Base-by-base conservation (phyloP, 2,113 vertebrate genomes). In the Etheostoma cragini region DNA sequence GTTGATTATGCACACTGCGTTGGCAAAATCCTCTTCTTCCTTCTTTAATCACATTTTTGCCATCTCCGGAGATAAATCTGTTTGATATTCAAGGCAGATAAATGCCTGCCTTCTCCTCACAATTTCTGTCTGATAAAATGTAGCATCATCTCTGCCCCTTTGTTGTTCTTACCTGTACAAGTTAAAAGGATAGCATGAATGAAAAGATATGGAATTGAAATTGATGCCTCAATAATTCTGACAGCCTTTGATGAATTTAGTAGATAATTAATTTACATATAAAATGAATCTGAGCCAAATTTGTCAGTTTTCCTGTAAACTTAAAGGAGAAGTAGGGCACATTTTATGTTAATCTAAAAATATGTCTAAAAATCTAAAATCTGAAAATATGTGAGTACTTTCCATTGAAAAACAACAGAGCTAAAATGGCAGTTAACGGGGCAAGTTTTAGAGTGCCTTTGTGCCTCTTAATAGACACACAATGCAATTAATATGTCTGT, bases 11-110 rank as follows among this genome's bases (percentile, higher is more conserved):
- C 50, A 21, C 58, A 75, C 71, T 58, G 78, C 76, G 73, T 79
- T 84, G 73, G 81, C 78, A 91, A 91, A 90, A 87, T 76, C 82
- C 66, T 87, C 86, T 85, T 82, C 81, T 84, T 77, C 74, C 76
- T 83, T 73, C 82, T 94, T 90, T 89, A 92, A 92, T 94, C 90
- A 87, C 90, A 87, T 91, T 91, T 88, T 88, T 85, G 61, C 64
- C 76, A 85, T 90, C 87, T 89, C 80, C 76, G 75, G 81, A 89
- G 89, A 84, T 60, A 81, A 72, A 78, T 88, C 89, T 85, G 85
- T 88, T 93, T 94, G 85, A 91, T 89, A 92, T 93, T 94, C 89
- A 75, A 86, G 85, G 81, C 89, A 92, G 87, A 80, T 58, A 30
- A 86, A 91, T 76, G 69, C 65, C 76, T 86, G 85, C 81, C 74